Percentiles rank a stretch among this genome's conserved stretches.
phyloP scores from a whole-genome alignment of 2,888 invertebrate genomes.

The Escarpia spicata region DNA sequence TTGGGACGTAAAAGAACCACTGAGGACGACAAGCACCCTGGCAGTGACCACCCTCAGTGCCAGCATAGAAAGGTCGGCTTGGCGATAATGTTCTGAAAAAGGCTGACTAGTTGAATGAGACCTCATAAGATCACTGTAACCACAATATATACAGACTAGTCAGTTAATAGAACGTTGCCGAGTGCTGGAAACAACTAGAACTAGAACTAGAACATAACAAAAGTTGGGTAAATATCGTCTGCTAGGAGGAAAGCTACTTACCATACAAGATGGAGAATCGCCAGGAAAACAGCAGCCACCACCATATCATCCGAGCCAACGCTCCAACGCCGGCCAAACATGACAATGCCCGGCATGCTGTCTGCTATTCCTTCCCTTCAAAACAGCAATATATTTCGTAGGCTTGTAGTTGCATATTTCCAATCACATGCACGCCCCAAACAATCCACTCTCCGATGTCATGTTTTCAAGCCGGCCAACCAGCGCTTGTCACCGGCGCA shows the following conservation, averaged over 20 bases:
- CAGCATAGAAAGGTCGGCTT: too few relatives aligned
- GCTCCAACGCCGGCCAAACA: conserved; percentile 85
- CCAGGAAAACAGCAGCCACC: conserved; percentile 82
- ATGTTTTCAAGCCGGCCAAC: background rate
- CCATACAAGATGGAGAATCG: conserved; percentile 82
- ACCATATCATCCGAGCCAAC: conserved; percentile 89
- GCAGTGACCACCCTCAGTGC: too few relatives aligned
- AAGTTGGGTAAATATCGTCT: conserved; percentile 6
- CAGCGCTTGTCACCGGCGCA: background rate
- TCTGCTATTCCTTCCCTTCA: conserved; percentile 3
- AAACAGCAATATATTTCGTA: background rate
- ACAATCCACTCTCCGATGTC: background rate
- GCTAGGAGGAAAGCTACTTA: conserved; percentile 66
- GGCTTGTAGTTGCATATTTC: background rate
- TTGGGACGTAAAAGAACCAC: too few relatives aligned
- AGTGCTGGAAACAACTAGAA: too few relatives aligned
- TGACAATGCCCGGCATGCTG: conserved; percentile 84
- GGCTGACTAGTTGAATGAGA: too few relatives aligned
- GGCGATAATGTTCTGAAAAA: too few relatives aligned
- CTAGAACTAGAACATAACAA: too few relatives aligned
- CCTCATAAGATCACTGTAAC: too few relatives aligned
- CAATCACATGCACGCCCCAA: background rate
- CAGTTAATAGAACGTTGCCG: too few relatives aligned
- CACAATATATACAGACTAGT: too few relatives aligned
- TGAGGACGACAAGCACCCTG: too few relatives aligned